Percentiles rank a stretch among this genome's conserved stretches.
These are phyloP conservation scores for Drosophila leontia DNA, from an alignment of 1,140 invertebrate species.

Conservation along the genomic window DNA sequence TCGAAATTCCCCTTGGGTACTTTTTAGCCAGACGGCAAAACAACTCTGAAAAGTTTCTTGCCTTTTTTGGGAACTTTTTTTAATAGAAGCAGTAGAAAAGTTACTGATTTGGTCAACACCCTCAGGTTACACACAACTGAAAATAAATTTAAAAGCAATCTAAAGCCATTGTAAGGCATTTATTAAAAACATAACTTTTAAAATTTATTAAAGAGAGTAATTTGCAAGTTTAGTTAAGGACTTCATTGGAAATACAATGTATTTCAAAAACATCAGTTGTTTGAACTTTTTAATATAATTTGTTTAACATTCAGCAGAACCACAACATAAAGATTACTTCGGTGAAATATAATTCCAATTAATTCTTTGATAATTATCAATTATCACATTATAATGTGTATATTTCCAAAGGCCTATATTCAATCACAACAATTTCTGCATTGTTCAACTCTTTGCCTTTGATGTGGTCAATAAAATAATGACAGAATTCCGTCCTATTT, in stretches of 20 bases:
- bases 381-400: no score
- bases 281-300: no score
- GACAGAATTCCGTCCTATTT: neutral
- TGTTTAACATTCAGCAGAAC: no score
- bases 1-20: conserved; percentile 1
- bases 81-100: conserved; percentile 6
- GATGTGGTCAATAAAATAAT: conserved; percentile 9
- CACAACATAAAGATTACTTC: no score
- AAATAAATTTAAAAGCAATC: neutral
- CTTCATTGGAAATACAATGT: neutral
- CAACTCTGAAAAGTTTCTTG: neutral
- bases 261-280: neutral
- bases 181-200: neutral
- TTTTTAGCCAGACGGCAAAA: conserved; percentile 1
- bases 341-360: neutral
- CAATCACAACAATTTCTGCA: neutral
- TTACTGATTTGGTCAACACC: neutral
- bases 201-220: neutral
- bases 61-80: conserved; percentile 2
- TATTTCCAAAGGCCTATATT: neutral
- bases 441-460: neutral
- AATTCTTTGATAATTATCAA: neutral
- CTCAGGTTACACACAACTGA: neutral
- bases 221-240: neutral
- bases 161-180: neutral